A percentile compares a stretch with the other conserved stretches of the same genome.
Evolutionary conservation across 2,113 vertebrate genomes (phyloP).

Genomic region (Pseudopodoces humilis): DNA sequence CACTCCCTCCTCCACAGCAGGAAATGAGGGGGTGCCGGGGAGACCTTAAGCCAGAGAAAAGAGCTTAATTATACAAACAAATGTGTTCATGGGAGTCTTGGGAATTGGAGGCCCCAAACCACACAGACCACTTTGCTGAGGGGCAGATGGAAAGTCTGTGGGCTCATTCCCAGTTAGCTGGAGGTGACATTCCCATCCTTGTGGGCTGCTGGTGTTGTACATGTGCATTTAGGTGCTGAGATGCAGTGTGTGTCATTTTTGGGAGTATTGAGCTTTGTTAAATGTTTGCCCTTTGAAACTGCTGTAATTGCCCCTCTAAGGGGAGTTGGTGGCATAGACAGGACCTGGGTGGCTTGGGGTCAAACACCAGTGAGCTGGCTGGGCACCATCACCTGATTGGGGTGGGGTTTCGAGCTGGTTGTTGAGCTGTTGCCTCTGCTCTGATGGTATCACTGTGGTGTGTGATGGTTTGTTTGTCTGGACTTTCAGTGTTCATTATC

Average conservation of each 20-base stretch:
- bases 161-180: neutral
- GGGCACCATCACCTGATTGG: neutral
- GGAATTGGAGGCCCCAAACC: neutral
- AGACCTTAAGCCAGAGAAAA: neutral
- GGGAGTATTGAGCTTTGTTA: neutral
- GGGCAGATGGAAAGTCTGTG: neutral
- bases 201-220: neutral
- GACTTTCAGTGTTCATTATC: neutral
- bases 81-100: neutral
- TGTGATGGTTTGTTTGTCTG: neutral
- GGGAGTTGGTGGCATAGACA: fast-evolving
- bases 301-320: neutral
- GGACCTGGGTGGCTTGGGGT: neutral
- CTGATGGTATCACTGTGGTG: neutral
- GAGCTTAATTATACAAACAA: neutral
- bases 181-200: neutral
- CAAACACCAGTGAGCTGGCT: neutral
- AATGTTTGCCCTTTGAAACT: neutral
- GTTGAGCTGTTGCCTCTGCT: neutral
- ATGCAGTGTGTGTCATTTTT: fast-evolving
- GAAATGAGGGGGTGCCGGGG: conserved; percentile 30
- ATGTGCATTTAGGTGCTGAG: neutral
- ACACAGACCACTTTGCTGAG: neutral
- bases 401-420: neutral
- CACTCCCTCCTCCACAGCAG: conserved; percentile 27